A percentile compares a stretch with the other conserved stretches of the same genome.
Conservation (phyloP, 2,888 invertebrate species). For the Anthrax anthrax region DNA sequence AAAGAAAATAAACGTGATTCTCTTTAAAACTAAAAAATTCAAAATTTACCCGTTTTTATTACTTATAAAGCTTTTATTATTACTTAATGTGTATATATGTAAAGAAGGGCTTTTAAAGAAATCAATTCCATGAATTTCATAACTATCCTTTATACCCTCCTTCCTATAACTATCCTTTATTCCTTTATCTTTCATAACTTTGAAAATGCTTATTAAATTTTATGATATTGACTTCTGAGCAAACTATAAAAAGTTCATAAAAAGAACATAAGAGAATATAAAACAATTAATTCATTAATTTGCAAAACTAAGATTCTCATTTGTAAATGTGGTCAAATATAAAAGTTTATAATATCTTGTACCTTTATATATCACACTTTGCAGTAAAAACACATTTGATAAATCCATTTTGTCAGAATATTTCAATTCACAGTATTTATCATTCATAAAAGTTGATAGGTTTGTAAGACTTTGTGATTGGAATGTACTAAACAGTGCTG, state of each 20-base stretch:
- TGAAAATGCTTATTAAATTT: no score
- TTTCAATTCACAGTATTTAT: not conserved
- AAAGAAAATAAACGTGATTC: no score
- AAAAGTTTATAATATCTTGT: not conserved
- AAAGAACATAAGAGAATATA: no score
- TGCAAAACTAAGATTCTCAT: not conserved
- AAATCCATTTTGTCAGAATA: not conserved
- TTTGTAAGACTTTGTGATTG: no score
- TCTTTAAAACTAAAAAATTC: no score
- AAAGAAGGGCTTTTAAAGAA: constrained; percentile 2
- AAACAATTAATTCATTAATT: constrained; percentile 1
- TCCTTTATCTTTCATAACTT: constrained; percentile 1
- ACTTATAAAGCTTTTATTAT: constrained; percentile 1
- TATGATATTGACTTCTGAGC: not conserved
- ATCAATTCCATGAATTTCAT: not conserved
- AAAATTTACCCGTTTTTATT: constrained; percentile 1
- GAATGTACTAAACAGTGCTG: not conserved
- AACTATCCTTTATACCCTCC: no score
- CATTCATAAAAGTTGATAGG: no score
- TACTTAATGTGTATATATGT: constrained; percentile 2
- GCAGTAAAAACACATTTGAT: not conserved
- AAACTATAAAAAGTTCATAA: constrained; percentile 1
- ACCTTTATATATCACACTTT: not conserved
- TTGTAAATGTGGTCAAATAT: not conserved
- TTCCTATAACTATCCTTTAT: no score